A percentile compares a stretch with the other conserved stretches of the same genome.
These are phyloP conservation scores for Ranitomeya variabilis DNA, from an alignment of 2,113 vertebrate species.

Conservation along the genomic window DNA sequence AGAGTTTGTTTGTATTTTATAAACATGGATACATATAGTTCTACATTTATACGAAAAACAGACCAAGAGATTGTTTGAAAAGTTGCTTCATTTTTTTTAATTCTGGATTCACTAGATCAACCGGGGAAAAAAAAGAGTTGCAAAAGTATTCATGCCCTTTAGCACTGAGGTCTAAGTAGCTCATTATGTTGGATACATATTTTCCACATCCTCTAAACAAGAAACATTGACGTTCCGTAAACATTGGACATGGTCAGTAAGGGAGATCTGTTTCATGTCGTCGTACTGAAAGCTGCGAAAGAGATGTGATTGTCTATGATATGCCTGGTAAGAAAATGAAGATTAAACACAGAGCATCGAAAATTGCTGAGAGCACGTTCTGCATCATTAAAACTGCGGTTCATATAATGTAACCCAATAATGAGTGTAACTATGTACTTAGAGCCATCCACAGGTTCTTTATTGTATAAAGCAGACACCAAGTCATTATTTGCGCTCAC, in stretches of 20 bases:
- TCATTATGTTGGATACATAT: neutral
- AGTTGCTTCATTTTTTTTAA: neutral
- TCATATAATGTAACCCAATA: slow-evolving; percentile 51
- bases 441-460: slow-evolving; percentile 36
- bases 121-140: neutral
- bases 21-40: neutral
- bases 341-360: slow-evolving; percentile 44
- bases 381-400: slow-evolving; percentile 56
- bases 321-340: slow-evolving; percentile 38
- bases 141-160: neutral
- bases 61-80: neutral
- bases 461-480: slow-evolving; percentile 42
- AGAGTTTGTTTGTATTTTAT: neutral
- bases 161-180: neutral
- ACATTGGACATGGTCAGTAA: slow-evolving; percentile 6
- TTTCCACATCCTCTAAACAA: neutral
- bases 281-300: neutral
- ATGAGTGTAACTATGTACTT: slow-evolving; percentile 50
- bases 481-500: slow-evolving; percentile 51
- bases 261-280: slow-evolving; percentile 21
- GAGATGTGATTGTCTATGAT: slow-evolving; percentile 44
- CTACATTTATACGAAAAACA: neutral
- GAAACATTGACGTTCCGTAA: slow-evolving; percentile 4
- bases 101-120: neutral
- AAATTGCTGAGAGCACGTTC: slow-evolving; percentile 44